These are phyloP conservation scores for Oenanthe melanoleuca DNA, from an alignment of 2,113 vertebrate species.

Conservation along the genomic window DNA sequence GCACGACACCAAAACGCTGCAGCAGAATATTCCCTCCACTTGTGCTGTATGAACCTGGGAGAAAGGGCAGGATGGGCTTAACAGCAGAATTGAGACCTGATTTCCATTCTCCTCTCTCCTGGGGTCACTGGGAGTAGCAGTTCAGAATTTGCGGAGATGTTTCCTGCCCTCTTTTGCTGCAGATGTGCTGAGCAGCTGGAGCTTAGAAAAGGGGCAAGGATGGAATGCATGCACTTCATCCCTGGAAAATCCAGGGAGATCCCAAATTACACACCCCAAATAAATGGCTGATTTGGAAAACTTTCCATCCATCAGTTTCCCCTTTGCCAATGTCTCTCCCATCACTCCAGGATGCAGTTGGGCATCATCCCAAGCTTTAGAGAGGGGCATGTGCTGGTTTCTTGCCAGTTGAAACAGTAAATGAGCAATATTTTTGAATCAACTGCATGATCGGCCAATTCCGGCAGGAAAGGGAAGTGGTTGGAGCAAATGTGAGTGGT, in stretches of 20 bases:
- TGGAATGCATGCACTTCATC: constrained; percentile 5
- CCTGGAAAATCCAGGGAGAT: constrained; percentile 36
- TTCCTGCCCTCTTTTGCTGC: not conserved
- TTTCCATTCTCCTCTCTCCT: not conserved
- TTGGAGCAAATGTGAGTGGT: not conserved
- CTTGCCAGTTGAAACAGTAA: not conserved
- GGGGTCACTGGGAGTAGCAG: not conserved
- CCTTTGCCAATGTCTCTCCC: not conserved
- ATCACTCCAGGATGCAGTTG: rapidly evolving
- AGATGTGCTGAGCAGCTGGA: constrained; percentile 26
- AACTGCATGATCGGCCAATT: not conserved
- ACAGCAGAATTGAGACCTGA: not conserved
- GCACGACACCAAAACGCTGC: not conserved
- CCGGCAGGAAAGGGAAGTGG: constrained; percentile 24
- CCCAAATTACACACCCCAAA: not conserved
- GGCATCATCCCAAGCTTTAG: not conserved
- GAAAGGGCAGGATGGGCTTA: not conserved
- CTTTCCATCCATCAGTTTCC: not conserved
- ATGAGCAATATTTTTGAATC: not conserved
- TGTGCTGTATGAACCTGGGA: not conserved
- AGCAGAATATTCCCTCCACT: not conserved
- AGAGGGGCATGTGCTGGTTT: not conserved
- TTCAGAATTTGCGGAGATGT: not conserved
- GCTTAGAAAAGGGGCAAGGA: not conserved
- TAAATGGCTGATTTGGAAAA: not conserved